Base-by-base conservation (phyloP, 2,113 vertebrate genomes). In the Campylomormyrus numenius region DNA sequence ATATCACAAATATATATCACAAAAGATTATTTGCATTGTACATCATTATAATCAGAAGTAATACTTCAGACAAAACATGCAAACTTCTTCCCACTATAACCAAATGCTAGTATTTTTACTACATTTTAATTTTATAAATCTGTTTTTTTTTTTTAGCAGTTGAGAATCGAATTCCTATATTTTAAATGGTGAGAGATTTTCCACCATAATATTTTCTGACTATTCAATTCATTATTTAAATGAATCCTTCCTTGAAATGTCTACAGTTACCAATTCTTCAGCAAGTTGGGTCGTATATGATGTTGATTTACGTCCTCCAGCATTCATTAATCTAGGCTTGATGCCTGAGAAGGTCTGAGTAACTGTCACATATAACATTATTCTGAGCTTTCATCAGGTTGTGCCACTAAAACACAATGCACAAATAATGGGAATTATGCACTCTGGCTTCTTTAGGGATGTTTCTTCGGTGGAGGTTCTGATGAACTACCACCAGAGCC, bases 401-500 rank as follows among this genome's bases (percentile, higher is more conserved):
- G 15, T 42, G 15, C 35, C 3, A 49, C 13, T 46, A 10, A 85
- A 13, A 70, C 10, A 27, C 62, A 31, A 13, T 70, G 62, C 62
- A 70, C n/a, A n/a, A 85, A 85, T n/a, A 85, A 13, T 10, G 1
- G 42, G 66, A 42, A 17, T 15, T 27, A 15, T 66, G 58, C 35
- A 5, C n/a, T 49, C 74, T 92, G 49, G 91, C 53, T 74, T 85
- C 90, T 94, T 89, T 93, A 99, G 98, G 94, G 98, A 99, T 0
- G 97, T 98, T 84, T 99, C 98, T 1, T 98, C 97, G 0, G 98
- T 99, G 86, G 98, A 99, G 93, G 97, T 98, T 90, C 95, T 98
- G 93, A 98, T 99, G 97, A 99, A 97, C 89, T 98, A 98, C 93
- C 98, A 99, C 96, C 98, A 99, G 87, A 96, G 96, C 85, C 95